A percentile compares a stretch with the other conserved stretches of the same genome.
These are phyloP conservation scores for Pristionchus exspectatus DNA, from an alignment of 2,888 invertebrate genomes.

Conservation along the genomic window DNA sequence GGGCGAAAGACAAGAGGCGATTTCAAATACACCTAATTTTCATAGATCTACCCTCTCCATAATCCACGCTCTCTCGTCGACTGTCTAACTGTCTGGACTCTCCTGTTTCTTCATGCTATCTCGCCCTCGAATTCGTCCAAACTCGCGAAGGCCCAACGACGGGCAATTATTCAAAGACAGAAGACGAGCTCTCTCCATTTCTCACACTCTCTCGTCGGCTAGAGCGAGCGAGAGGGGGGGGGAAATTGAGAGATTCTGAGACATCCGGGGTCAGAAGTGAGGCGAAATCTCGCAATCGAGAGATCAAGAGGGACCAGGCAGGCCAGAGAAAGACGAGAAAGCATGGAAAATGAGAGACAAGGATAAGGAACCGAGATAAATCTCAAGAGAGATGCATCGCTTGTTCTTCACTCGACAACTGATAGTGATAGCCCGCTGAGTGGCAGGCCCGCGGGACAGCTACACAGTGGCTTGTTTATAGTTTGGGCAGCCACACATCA, in stretches of 20 bases:
- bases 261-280: background rate
- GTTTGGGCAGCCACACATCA: background rate
- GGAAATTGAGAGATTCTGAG: background rate
- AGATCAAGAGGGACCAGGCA: background rate
- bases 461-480: background rate
- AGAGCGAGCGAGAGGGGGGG: background rate
- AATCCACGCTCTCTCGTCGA: background rate
- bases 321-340: background rate
- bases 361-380: background rate
- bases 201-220: background rate
- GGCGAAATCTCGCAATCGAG: background rate
- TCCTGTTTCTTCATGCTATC: background rate
- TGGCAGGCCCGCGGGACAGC: background rate
- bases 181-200: background rate
- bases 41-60: background rate
- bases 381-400: background rate
- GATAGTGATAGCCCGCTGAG: slow-evolving; percentile 11
- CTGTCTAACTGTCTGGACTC: background rate
- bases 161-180: slow-evolving; percentile 15
- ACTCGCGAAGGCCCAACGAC: background rate
- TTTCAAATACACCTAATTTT: background rate
- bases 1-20: background rate
- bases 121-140: background rate
- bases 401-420: background rate
- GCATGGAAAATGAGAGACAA: background rate